These are phyloP conservation scores for Neoaliturus tenellus DNA, from an alignment of 2,888 invertebrate genomes.

Conservation along the genomic window DNA sequence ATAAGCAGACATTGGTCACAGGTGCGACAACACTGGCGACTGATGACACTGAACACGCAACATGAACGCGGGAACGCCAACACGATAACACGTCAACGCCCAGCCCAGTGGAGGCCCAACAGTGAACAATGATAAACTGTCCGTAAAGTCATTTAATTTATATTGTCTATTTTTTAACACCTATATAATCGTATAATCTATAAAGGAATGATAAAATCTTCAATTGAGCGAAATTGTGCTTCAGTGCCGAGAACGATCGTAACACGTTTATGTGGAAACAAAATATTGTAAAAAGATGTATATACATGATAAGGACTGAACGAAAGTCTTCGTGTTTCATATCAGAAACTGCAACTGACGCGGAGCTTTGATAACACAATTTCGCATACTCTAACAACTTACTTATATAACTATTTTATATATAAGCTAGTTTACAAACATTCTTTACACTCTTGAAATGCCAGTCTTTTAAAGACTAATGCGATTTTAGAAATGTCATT, in stretches of 20 bases:
- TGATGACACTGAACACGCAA: too few species aligned
- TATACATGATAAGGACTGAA: background rate
- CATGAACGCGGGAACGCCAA: too few species aligned
- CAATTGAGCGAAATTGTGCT: slow-evolving; percentile 48
- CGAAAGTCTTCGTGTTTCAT: background rate
- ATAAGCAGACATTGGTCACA: background rate
- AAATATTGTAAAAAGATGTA: background rate
- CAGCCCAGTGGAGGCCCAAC: background rate
- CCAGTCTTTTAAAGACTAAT: slow-evolving; percentile 41
- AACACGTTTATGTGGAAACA: background rate
- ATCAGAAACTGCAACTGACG: background rate
- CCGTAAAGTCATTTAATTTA: slow-evolving; percentile 3
- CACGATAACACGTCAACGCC: too few species aligned
- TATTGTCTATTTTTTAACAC: slow-evolving; percentile 33
- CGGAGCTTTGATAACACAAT: slow-evolving; percentile 18
- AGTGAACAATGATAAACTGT: background rate
- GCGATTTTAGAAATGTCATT: slow-evolving; percentile 17
- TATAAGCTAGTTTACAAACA: slow-evolving; percentile 33
- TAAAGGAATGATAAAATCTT: slow-evolving; percentile 40
- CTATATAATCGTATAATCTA: slow-evolving; percentile 12
- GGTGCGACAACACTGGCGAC: background rate
- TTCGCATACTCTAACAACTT: slow-evolving; percentile 43
- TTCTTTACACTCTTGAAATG: slow-evolving; percentile 15
- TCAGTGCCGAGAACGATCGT: slow-evolving; percentile 16
- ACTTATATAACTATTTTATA: slow-evolving; percentile 4